Evolutionary conservation across 2,113 vertebrate species (phyloP).

Genomic region (Dromaius novaehollandiae): DNA sequence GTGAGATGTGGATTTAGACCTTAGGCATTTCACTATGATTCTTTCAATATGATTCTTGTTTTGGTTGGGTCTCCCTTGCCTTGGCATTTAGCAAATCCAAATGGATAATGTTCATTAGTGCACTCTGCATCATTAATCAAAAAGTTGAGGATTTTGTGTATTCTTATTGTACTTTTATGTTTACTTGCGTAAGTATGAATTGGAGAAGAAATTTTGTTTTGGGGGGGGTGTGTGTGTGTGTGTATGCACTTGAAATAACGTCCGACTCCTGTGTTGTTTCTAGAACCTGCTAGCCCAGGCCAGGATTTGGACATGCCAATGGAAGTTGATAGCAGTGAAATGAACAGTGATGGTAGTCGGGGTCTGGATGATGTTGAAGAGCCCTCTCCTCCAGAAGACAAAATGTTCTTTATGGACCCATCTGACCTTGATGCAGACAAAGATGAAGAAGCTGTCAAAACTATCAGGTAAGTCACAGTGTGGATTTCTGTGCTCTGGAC

Average conservation of each 20-base stretch:
- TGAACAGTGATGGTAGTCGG: conserved; percentile 85
- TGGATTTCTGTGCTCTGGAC: neutral
- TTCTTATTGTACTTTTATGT: neutral
- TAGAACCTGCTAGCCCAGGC: conserved; percentile 91
- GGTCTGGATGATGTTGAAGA: conserved; percentile 91
- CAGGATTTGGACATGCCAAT: conserved; percentile 94
- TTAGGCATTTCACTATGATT: neutral
- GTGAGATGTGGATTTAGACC: neutral
- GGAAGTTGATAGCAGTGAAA: conserved; percentile 93
- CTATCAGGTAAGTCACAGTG: conserved; percentile 84
- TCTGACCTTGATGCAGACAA: conserved; percentile 90
- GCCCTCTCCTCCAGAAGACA: conserved; percentile 92
- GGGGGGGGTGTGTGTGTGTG: too few relatives aligned
- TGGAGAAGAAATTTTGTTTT: neutral
- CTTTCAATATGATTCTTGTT: neutral
- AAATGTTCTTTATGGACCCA: conserved; percentile 93
- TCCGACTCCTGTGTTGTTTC: neutral
- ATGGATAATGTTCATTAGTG: neutral
- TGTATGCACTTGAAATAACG: neutral
- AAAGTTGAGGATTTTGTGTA: neutral
- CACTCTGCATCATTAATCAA: neutral
- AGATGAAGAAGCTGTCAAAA: conserved; percentile 92
- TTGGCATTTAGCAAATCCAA: neutral
- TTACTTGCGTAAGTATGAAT: neutral
- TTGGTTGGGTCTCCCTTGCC: neutral